Evolutionary conservation across 1,140 invertebrate species (phyloP).

Genomic region (Propsilocerus akamusi): DNA sequence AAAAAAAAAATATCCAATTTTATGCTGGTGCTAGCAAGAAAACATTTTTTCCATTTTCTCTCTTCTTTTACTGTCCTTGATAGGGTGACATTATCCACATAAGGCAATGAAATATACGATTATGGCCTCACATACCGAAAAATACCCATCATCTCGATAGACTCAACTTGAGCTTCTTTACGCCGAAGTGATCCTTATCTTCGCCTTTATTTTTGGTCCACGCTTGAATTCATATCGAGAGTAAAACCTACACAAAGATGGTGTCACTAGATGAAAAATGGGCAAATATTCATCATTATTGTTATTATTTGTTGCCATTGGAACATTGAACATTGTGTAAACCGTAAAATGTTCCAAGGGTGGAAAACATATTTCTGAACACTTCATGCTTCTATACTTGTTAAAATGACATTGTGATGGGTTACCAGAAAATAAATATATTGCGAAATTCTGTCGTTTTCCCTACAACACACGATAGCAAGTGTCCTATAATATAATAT

Average conservation of each 20-base stretch:
- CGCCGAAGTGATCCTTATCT: not conserved
- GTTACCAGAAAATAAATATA: constrained; percentile 5
- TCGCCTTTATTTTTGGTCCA: not conserved
- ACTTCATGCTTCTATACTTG: no score
- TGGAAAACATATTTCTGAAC: not conserved
- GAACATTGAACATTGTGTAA: no score
- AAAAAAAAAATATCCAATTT: constrained; percentile 1
- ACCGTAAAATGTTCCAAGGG: no score
- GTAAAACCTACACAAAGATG: not conserved
- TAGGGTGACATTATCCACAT: not conserved
- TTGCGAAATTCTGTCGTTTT: constrained; percentile 1
- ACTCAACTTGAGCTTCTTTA: not conserved
- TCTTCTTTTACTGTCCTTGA: no score
- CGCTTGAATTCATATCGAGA: not conserved
- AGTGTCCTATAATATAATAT: no score
- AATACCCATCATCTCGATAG: not conserved
- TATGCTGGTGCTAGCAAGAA: not conserved
- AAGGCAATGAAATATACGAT: not conserved
- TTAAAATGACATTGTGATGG: no score
- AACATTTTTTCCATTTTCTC: not conserved
- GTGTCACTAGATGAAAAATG: not conserved
- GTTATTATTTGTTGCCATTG: constrained; percentile 2
- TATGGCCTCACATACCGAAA: no score
- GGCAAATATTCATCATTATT: not conserved
- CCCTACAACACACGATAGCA: no score